Percentiles rank a stretch among this genome's conserved stretches.
Evolutionary conservation across 1,140 invertebrate species (phyloP).

Genomic region (Leucophenga varia): DNA sequence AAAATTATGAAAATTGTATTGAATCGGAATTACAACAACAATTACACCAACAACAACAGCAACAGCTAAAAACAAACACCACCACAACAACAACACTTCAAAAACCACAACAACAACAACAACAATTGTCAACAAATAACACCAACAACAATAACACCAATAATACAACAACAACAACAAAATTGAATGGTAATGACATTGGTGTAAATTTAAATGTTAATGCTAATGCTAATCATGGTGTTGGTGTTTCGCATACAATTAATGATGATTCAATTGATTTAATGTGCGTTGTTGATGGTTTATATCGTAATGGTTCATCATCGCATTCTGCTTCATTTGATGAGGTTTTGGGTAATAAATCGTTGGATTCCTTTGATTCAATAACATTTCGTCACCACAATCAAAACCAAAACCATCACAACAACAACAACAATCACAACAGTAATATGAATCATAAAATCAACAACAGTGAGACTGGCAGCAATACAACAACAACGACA

Average conservation of each 20-base stretch:
- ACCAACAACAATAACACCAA: slow-evolving; percentile 16
- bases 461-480: neutral
- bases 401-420: slow-evolving; percentile 20
- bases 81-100: slow-evolving; percentile 1
- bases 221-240: too few relatives aligned
- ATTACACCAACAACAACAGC: slow-evolving; percentile 19
- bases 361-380: slow-evolving; percentile 44
- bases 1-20: slow-evolving; percentile 52
- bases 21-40: slow-evolving; percentile 35
- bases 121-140: slow-evolving; percentile 19
- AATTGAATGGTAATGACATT: slow-evolving; percentile 21
- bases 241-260: neutral
- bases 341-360: slow-evolving; percentile 44
- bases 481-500: slow-evolving; percentile 2
- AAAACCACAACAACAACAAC: slow-evolving; percentile 16
- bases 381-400: slow-evolving; percentile 15
- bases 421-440: slow-evolving; percentile 8
- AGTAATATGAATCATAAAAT: slow-evolving; percentile 8
- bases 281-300: slow-evolving; percentile 33
- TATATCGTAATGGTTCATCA: slow-evolving; percentile 40
- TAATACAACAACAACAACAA: slow-evolving; percentile 13
- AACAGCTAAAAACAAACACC: slow-evolving; percentile 4
- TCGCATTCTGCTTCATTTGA: slow-evolving; percentile 41
- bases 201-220: too few relatives aligned
- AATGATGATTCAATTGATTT: slow-evolving; percentile 33